Base-by-base conservation (phyloP, 2,113 vertebrate species). In the Hylia prasina region DNA sequence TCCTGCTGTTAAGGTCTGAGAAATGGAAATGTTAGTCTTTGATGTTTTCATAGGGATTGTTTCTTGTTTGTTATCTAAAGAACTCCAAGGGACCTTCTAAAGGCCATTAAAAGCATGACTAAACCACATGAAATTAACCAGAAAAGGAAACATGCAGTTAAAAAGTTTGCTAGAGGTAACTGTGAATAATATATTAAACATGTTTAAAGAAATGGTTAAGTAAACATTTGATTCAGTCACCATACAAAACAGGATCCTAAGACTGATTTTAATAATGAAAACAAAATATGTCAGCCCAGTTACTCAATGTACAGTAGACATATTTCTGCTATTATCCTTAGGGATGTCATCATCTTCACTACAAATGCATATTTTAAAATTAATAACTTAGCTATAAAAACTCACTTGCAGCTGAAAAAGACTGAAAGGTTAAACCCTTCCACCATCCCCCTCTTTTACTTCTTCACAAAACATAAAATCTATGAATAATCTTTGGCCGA, bases 1-100 rank as follows among this genome's bases (percentile, higher is more conserved):
- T 97, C 95, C 89, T 97, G 94, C 95, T 96, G 85, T 93, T 95
- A 96, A 91, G 89, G 90, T 82, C 82, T 95, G 75, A 95, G 90
- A 97, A 94, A 95, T 92, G 81, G 83, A 97, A 97, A 94, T 83
- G 58, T 69, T 88, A 91, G 75, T 86, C 77, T 97, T 90, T 91
- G 66, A 70, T 92, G 77, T 97, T 97, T 97, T 97, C 80, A 75
- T 71, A 94, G 50, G 72, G 58, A 85, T 95, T 97, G 93, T 89
- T 92, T 86, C 90, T 93, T 91, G 91, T 95, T 93, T 94, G 87
- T 97, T 97, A 96, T 95, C 92, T 94, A 82, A 94, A 94, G 82
- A 91, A 94, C 77, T 97, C 87, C 87, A 96, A 92, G 88, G 65
- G 83, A 81, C 58, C 56, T 90, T 63, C 63, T 93, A 90, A 96